Conservation (phyloP, 2,888 invertebrate species). For the Yponomeuta cagnagella region DNA sequence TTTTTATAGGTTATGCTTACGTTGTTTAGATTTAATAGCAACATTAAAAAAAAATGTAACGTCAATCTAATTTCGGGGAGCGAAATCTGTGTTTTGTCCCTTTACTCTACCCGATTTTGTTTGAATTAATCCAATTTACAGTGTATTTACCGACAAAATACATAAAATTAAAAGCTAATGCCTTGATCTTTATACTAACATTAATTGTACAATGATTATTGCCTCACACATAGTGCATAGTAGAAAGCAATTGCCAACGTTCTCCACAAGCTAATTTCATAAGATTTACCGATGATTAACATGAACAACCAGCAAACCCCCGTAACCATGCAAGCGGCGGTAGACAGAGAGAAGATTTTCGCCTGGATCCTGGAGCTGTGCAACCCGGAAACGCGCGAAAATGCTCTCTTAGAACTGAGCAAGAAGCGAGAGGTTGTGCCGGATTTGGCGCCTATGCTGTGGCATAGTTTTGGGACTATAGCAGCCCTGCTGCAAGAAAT, state of each 20-base stretch:
- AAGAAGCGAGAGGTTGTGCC: conserved; percentile 87
- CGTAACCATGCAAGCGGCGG: conserved; percentile 80
- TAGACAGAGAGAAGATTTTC: conserved; percentile 93
- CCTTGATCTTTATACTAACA: neutral
- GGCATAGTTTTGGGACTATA: conserved; percentile 98
- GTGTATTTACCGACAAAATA: neutral
- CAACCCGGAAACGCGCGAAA: conserved; percentile 95
- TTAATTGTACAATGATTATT: conserved; percentile 20
- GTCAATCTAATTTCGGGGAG: conserved; percentile 2
- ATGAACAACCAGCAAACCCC: conserved; percentile 89
- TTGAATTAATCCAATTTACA: neutral
- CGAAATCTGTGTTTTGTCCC: neutral
- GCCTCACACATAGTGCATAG: conserved; percentile 15
- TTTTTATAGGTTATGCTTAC: neutral
- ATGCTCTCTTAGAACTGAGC: conserved; percentile 96
- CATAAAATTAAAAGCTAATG: neutral
- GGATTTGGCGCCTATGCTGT: conserved; percentile 98
- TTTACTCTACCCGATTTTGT: neutral
- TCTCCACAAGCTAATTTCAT: conserved; percentile 9
- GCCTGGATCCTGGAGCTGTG: conserved; percentile 95
- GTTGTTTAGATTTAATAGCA: neutral
- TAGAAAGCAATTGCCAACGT: conserved; percentile 18
- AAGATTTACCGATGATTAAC: conserved; percentile 47
- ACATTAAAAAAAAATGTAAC: neutral
- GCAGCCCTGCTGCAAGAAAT: conserved; percentile 98